Evolutionary conservation across 2,113 vertebrate genomes (phyloP).

Genomic region (Macrotis lagotis): DNA sequence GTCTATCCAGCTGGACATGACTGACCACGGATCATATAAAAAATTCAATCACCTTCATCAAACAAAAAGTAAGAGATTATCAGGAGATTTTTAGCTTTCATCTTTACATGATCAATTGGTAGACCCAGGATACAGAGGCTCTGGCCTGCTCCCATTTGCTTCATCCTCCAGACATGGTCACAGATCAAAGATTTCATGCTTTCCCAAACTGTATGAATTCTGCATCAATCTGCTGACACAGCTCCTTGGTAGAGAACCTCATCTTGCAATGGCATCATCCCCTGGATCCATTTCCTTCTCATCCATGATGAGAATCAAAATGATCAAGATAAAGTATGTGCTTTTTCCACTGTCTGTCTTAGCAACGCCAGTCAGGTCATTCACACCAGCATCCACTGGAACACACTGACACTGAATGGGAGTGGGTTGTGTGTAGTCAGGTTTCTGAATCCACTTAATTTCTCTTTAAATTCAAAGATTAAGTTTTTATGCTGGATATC

Average conservation of each 20-base stretch:
- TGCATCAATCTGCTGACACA: slow-evolving; percentile 98
- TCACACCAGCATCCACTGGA: slow-evolving; percentile 94
- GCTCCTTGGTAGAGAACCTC: slow-evolving; percentile 96
- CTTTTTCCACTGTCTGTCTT: slow-evolving; percentile 99
- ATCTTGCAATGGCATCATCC: slow-evolving; percentile 96
- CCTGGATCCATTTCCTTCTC: slow-evolving; percentile 96
- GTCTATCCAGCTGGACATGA: slow-evolving; percentile 96
- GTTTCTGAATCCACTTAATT: slow-evolving; percentile 98
- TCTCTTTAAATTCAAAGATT: slow-evolving; percentile 97
- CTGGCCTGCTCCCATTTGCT: slow-evolving; percentile 99
- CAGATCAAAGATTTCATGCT: slow-evolving; percentile 91
- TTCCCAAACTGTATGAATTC: slow-evolving; percentile 99
- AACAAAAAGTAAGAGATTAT: slow-evolving; percentile 97
- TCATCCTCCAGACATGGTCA: slow-evolving; percentile 97
- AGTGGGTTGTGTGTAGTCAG: slow-evolving; percentile 98
- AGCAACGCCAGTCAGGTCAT: slow-evolving; percentile 98
- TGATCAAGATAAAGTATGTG: slow-evolving; percentile 98
- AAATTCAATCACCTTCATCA: slow-evolving; percentile 99
- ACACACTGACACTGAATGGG: slow-evolving; percentile 98
- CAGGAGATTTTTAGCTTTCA: slow-evolving; percentile 97
- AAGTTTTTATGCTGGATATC: too few species aligned
- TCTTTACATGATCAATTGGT: slow-evolving; percentile 98
- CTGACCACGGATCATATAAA: slow-evolving; percentile 97
- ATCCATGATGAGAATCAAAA: slow-evolving; percentile 99
- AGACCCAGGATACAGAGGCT: slow-evolving; percentile 97